Evolutionary conservation across 2,888 invertebrate genomes (phyloP), one percentile per base, ranked within the genome.

Genomic region (Eurytoma adleriae): DNA sequence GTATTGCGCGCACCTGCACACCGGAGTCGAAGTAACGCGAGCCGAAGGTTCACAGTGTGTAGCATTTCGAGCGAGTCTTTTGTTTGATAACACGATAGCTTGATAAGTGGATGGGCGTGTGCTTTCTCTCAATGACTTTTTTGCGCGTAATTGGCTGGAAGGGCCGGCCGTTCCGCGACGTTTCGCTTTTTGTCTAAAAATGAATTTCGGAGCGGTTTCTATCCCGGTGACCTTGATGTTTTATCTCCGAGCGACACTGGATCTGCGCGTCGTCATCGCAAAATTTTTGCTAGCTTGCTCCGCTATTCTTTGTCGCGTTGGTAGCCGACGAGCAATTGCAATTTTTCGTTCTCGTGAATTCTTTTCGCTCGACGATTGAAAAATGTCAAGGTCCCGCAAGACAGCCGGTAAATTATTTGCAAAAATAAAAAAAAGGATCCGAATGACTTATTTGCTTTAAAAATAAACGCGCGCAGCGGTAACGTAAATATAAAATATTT

Each of bases 1-100:
- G 4, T 68, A 27, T 16, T 3, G 16, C 16, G 54, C 20, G 48
- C 70, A 59, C 48, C 59, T 70, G 70, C 56, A 12, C 40, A 24
- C 10, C 14, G 56, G 12, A n/a, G 20, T 14, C n/a, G 20, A 18
- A 18, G 40, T 16, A 20, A 48, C 13, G 52, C 12, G 14, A 59
- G 67, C 54, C 20, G 40, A 54, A n/a, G 14, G 57, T 59, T 1
- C 3, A 24, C 20, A 54, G 7, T 7, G 10, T 40, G 40, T 56
- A 16, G 61, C 52, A 10, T 12, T 30, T 72, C n/a, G 7, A 20
- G 50, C 18, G 68, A 59, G 3, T 48, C 76, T 70, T 76, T 80
- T 76, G 71, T 76, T 76, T 80, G 80, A 80, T 80, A 76, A 72
- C 61, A 76, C 71, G 50, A 62, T 68, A 48, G 13, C 18, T 64